A percentile compares a stretch with the other conserved stretches of the same genome.
phyloP scores from a whole-genome alignment of 2,888 invertebrate species.

The Pyrocoelia pectoralis region DNA sequence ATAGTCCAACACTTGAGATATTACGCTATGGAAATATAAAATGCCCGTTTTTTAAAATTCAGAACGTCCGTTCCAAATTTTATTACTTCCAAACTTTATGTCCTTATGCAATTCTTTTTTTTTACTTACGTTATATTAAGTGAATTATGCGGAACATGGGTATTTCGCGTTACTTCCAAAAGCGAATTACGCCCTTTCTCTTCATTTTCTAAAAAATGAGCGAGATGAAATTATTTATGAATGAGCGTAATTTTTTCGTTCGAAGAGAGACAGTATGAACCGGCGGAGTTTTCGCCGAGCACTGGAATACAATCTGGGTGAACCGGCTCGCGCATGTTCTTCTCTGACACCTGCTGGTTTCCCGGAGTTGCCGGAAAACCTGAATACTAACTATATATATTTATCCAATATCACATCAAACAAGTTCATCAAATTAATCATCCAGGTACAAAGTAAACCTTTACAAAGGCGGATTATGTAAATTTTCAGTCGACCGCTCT shows the following conservation, averaged over 20 bases:
- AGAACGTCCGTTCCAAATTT: constrained; percentile 17
- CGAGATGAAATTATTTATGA: background rate
- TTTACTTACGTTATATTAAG: background rate
- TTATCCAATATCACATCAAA: constrained; percentile 5
- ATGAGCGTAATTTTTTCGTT: constrained; percentile 10
- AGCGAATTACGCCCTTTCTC: background rate
- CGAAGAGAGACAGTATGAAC: constrained; percentile 21
- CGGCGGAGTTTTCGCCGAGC: constrained; percentile 36
- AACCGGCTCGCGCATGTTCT: constrained; percentile 41
- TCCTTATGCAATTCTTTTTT: constrained; percentile 16
- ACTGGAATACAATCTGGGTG: constrained; percentile 41
- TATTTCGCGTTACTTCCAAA: background rate
- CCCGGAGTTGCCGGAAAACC: constrained; percentile 40
- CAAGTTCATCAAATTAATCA: background rate
- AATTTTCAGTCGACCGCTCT: too few species aligned
- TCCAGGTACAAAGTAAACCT: too few species aligned
- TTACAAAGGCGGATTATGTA: too few species aligned
- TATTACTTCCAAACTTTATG: constrained; percentile 27
- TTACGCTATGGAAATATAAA: constrained; percentile 23
- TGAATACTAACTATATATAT: constrained; percentile 32
- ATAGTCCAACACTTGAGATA: constrained; percentile 23
- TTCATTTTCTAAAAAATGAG: constrained; percentile 6
- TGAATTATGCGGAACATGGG: background rate
- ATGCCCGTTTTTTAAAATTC: constrained; percentile 19
- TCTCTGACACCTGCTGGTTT: constrained; percentile 37